Base-by-base conservation (phyloP, 2,888 invertebrate species). In the Leptura quadrifasciata region DNA sequence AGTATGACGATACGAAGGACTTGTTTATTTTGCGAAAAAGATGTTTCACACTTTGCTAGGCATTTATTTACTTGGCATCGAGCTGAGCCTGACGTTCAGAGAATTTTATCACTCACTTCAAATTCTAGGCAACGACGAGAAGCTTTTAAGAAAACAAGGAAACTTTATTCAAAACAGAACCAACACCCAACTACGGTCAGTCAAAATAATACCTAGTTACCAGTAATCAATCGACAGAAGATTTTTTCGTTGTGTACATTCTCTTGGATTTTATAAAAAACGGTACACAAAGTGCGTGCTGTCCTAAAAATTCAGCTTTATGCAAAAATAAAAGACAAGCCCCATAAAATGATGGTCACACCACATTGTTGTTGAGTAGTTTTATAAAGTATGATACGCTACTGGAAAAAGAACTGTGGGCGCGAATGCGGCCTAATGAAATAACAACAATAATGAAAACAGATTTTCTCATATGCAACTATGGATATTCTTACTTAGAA, bases 401-500 rank as follows among this genome's bases (percentile, higher is more conserved):
- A 31, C 35, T 80, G 65, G 76, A 76, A 54, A 74, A 58, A 21
- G 54, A 78, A 55, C 24, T 80, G 39, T 81, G 80, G 72, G 76
- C 79, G n/a, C 55, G 72, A 18, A 80, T 81, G 80, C 52, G 81
- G 18, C 77, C 79, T 4, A 79, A 81, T 63, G 72, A 80, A 10
- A 71, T 79, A 52, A 58, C 52, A 20, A 20, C 80, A 8, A 70
- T 74, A 39, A 80, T 67, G 4, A 81, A 79, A 77, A 79, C 72
- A 68, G 79, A 80, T 64, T 17, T 47, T n/a, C 55, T 80, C 8
- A 81, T 79, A 39, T 80, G 81, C 54, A 10, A 63, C 9, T 80
- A 79, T 67, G 81, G 64, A 6, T 81, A 75, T 68, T 79, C 78
- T 2, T 81, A 81, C 52, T 18, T 80, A 64, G 80, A 81, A 72